Base-by-base conservation (phyloP, 2,797 vertebrate species). In the Hephaestus fuliginosus region DNA sequence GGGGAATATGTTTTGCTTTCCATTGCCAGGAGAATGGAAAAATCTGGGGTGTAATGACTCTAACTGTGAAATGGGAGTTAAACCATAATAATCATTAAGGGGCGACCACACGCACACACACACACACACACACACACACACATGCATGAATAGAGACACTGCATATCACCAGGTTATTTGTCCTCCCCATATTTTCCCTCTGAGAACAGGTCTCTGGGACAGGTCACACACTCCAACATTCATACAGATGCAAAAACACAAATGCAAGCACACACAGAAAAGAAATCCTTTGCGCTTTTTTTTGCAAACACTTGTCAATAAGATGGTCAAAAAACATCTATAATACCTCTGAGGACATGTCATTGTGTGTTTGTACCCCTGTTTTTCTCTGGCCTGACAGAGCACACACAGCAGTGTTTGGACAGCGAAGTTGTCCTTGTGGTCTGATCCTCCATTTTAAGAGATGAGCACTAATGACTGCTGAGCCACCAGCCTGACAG, bases 81-180 rank as follows among this genome's bases (percentile, higher is more conserved):
- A 93, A 93, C 70, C 86, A 91, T 89, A 91, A 91, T 89, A 93
- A 91, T 91, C 82, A 91, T 90, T 89, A 88, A 78, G 79, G 78
- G 80, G 75, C 48, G 80, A 81, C 83, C 89, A 87, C 89, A 89
- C 88, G 87, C 67, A 70, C 66, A 86, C 68, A 66, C 4, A 33
- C 10, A 70, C 48, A 78, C 58, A 71, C 46, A 62, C 41, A 68
- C 33, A 78, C 30, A 64, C 14, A 73, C 14, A 51, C 13, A 58
- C n/a, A 57, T 17, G 44, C 33, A 65, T 44, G 61, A 56, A 68
- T 7, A 53, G 14, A 84, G 55, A 80, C 46, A 69, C 33, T n/a
- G 44, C 62, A 39, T 56, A 70, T 51, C 44, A 10, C 49, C 80
- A 79, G 82, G 84, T 84, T 70, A 55, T 79, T 44, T 57, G 51